phyloP scores from a whole-genome alignment of 2,113 vertebrate genomes.

The Triplophysa siluroides region DNA sequence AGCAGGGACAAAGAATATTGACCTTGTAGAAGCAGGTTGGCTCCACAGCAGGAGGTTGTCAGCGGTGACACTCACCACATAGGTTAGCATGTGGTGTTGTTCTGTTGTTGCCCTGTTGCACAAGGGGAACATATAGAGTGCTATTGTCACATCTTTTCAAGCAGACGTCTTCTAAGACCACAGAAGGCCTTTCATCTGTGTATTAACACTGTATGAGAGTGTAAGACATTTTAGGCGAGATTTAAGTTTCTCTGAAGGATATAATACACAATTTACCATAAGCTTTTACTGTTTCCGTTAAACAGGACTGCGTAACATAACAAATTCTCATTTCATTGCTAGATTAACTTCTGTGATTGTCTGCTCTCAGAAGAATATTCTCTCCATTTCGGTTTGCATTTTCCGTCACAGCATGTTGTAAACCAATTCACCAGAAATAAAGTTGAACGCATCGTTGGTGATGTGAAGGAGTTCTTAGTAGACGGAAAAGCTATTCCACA shows the following conservation, averaged over 20 bases:
- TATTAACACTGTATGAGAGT: background rate
- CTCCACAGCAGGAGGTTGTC: slow-evolving; percentile 44
- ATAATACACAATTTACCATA: background rate
- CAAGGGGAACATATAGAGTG: background rate
- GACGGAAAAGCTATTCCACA: slow-evolving; percentile 7
- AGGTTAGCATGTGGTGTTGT: slow-evolving; percentile 14
- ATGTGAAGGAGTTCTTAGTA: background rate
- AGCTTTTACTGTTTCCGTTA: background rate
- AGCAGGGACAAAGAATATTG: slow-evolving; percentile 26
- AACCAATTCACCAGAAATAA: slow-evolving; percentile 11
- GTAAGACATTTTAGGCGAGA: background rate
- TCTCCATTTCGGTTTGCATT: slow-evolving; percentile 17
- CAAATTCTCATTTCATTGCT: slow-evolving; percentile 16
- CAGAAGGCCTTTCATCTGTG: background rate
- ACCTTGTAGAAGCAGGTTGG: slow-evolving; percentile 50
- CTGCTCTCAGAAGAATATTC: slow-evolving; percentile 2
- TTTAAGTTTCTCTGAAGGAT: background rate
- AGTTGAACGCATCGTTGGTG: slow-evolving; percentile 4
- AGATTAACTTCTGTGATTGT: slow-evolving; percentile 27
- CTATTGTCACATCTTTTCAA: background rate
- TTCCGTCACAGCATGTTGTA: background rate
- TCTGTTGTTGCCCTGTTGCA: background rate
- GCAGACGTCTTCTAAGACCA: background rate
- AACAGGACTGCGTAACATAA: background rate
- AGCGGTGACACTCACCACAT: slow-evolving; percentile 25